Conservation (phyloP, 2,797 vertebrate genomes). For the Pterois miles region DNA sequence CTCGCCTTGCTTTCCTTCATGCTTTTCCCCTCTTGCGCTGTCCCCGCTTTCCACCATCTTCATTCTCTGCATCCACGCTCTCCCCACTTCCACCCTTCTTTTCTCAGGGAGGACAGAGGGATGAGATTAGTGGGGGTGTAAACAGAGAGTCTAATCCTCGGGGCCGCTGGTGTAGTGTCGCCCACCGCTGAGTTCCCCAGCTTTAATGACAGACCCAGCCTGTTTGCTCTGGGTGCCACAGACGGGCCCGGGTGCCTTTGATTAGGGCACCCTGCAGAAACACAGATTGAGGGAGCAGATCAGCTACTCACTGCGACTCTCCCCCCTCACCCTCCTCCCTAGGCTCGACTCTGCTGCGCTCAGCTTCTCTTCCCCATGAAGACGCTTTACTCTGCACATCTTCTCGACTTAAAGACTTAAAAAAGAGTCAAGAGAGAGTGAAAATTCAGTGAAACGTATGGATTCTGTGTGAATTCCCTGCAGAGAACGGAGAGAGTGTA, state of each 20-base stretch:
- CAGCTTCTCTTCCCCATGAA: conserved; percentile 65
- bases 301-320: conserved; percentile 40
- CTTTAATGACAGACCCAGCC: conserved; percentile 74
- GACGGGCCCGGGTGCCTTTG: conserved; percentile 71
- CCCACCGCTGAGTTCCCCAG: conserved; percentile 65
- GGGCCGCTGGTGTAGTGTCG: conserved; percentile 66
- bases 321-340: conserved; percentile 14
- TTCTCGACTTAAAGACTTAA: conserved; percentile 74
- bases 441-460: conserved; percentile 66
- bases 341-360: conserved; percentile 65
- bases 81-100: conserved; percentile 34
- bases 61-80: conserved; percentile 31
- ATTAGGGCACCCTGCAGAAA: conserved; percentile 76
- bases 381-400: conserved; percentile 67
- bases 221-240: conserved; percentile 71
- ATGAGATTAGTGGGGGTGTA: conserved; percentile 76
- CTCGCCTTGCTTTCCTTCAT: conserved; percentile 40
- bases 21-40: neutral
- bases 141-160: conserved; percentile 73
- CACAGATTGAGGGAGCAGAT: conserved; percentile 75
- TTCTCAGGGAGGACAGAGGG: conserved; percentile 58
- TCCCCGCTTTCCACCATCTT: conserved; percentile 31
- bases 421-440: conserved; percentile 65
- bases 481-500: conserved; percentile 54
- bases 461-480: conserved; percentile 67